phyloP scores from a whole-genome alignment of 2,888 invertebrate genomes.

The Agrenia bidenticulata region DNA sequence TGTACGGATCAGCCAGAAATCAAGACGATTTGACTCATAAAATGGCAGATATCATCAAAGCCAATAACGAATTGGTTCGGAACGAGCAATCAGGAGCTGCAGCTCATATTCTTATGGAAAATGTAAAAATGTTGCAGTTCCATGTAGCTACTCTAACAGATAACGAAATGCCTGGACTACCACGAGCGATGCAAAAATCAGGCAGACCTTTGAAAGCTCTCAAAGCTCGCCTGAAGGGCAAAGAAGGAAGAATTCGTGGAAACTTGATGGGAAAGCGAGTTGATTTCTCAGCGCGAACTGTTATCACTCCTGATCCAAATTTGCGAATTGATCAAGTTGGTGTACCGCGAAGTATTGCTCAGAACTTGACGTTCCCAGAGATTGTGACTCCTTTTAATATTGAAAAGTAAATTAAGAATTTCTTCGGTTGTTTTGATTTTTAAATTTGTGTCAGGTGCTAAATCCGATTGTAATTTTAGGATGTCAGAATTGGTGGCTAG shows the following conservation, averaged over 20 bases:
- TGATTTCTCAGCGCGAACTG: conserved; percentile 98
- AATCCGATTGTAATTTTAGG: conserved; percentile 55
- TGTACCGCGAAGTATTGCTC: conserved; percentile 95
- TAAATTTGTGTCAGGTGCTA: no score
- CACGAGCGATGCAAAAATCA: conserved; percentile 97
- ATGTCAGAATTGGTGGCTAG: conserved; percentile 91
- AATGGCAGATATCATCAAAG: conserved; percentile 95
- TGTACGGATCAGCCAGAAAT: conserved; percentile 98
- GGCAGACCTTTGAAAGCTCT: conserved; percentile 97
- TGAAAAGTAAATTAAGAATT: conserved; percentile 74
- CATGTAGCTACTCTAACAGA: conserved; percentile 98
- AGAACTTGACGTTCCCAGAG: conserved; percentile 98
- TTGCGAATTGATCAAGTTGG: conserved; percentile 88
- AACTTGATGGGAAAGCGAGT: conserved; percentile 99
- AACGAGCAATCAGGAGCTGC: conserved; percentile 97
- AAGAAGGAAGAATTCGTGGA: conserved; percentile 98
- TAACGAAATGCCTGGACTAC: conserved; percentile 98
- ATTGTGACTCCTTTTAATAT: conserved; percentile 99
- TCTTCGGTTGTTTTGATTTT: no score
- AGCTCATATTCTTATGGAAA: conserved; percentile 94
- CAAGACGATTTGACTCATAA: conserved; percentile 98
- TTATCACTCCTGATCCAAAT: conserved; percentile 95
- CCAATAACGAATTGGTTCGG: conserved; percentile 90
- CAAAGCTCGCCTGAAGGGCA: conserved; percentile 93
- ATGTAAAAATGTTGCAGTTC: conserved; percentile 96